phyloP scores from a whole-genome alignment of 2,888 invertebrate genomes.

The Pyrgus malvae region DNA sequence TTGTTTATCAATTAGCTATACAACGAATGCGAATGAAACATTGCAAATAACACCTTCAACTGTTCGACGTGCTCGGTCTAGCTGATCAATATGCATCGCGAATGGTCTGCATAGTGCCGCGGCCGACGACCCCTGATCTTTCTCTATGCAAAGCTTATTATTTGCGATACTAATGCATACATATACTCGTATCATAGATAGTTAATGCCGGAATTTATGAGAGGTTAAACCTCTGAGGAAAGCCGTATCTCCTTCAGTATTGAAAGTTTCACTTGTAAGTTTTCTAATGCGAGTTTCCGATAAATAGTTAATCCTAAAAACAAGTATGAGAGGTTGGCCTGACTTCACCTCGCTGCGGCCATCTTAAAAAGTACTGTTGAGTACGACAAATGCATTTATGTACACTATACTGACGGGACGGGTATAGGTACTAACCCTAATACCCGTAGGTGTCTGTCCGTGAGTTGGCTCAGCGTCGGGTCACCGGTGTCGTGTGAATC shows the following conservation, averaged over 20 bases:
- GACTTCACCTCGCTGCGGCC: neutral
- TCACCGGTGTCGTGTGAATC: neutral
- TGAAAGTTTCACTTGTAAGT: no score
- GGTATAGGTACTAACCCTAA: no score
- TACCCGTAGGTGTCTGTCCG: neutral
- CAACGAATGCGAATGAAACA: neutral
- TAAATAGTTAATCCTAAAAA: no score
- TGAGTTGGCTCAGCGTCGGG: neutral
- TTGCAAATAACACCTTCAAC: neutral
- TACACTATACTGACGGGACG: no score
- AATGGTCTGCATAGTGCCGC: slow-evolving; percentile 17
- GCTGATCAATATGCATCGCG: slow-evolving; percentile 18
- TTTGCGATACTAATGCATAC: slow-evolving; percentile 13
- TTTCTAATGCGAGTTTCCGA: no score
- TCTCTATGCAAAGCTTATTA: slow-evolving; percentile 23
- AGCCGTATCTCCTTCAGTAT: neutral
- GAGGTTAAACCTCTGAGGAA: neutral
- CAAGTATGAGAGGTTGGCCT: no score
- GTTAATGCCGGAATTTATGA: neutral
- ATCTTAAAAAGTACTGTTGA: no score
- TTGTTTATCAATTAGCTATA: no score
- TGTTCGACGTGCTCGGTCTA: neutral
- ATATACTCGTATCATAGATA: slow-evolving; percentile 10
- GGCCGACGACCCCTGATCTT: slow-evolving; percentile 24
- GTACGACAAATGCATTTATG: no score